Conservation (phyloP, 2,113 vertebrate species). For the Mystacornis crossleyi region DNA sequence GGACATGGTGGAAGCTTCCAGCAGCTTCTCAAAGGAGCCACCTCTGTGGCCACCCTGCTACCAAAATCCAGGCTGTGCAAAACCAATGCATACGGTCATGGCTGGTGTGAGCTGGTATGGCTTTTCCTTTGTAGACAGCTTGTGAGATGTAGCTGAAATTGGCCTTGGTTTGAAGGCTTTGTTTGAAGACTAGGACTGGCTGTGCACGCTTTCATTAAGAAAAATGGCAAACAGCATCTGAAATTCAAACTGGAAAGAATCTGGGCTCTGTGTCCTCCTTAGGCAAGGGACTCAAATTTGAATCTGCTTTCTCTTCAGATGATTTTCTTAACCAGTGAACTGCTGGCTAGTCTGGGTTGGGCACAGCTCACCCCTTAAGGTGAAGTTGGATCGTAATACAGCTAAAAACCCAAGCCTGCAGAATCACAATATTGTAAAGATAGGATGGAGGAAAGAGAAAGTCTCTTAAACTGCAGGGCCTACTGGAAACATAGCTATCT, state of each 20-base stretch:
- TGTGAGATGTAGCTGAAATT: neutral
- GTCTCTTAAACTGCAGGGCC: neutral
- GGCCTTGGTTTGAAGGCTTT: neutral
- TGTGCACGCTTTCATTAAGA: rapidly evolving
- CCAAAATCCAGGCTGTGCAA: neutral
- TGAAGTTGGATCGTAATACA: neutral
- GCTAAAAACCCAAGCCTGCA: neutral
- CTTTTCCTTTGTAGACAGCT: neutral
- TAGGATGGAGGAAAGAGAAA: neutral
- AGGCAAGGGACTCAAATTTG: neutral
- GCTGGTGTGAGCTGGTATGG: neutral
- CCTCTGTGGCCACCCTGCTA: neutral
- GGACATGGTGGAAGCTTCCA: neutral
- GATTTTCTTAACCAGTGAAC: neutral
- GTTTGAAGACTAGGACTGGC: neutral
- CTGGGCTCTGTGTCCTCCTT: neutral
- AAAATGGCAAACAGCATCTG: neutral
- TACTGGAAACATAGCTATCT: neutral
- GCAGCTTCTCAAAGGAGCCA: neutral
- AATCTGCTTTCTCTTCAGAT: neutral
- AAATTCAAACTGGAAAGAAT: neutral
- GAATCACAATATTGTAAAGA: neutral
- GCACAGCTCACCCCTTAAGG: neutral
- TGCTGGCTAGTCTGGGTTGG: neutral
- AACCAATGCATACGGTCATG: neutral